These are phyloP conservation scores for Synergus itoensis DNA, from an alignment of 2,888 invertebrate species.

Conservation along the genomic window DNA sequence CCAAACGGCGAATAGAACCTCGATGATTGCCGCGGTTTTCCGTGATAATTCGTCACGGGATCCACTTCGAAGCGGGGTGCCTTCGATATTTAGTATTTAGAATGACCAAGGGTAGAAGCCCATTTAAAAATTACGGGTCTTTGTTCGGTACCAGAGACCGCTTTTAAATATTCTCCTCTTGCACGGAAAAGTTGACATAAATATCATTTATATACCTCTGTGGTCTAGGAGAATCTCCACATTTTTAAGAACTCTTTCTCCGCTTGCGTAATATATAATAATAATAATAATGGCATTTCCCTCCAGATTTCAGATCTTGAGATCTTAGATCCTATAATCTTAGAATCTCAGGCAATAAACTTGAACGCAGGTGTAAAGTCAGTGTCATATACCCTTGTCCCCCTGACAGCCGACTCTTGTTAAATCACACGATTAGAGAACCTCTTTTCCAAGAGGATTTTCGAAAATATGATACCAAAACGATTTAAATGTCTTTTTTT, in stretches of 20 bases:
- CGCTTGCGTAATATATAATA: constrained; percentile 22
- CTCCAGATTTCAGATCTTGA: not conserved
- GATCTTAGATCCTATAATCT: not conserved
- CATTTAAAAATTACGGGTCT: constrained; percentile 50
- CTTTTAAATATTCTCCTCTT: constrained; percentile 43
- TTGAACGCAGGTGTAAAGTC: constrained; percentile 35
- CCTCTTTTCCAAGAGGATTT: constrained; percentile 8
- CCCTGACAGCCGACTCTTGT: constrained; percentile 38
- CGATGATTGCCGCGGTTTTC: constrained; percentile 52
- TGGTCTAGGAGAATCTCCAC: not conserved
- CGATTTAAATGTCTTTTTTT: not conserved
- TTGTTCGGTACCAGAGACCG: constrained; percentile 46
- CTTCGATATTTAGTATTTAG: constrained; percentile 7
- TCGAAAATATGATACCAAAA: not conserved
- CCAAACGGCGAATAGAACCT: constrained; percentile 8
- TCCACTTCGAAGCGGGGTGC: constrained; percentile 56
- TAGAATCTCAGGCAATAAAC: constrained; percentile 34
- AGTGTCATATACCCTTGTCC: constrained; percentile 25
- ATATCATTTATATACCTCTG: constrained; percentile 50
- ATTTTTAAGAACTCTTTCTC: constrained; percentile 47
- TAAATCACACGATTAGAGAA: constrained; percentile 38
- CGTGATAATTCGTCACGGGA: constrained; percentile 57
- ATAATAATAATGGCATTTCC: not conserved
- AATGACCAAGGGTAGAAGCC: constrained; percentile 21
- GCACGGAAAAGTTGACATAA: constrained; percentile 54